Evolutionary conservation across 1,140 invertebrate species (phyloP), one percentile per base, ranked within the genome.

Genomic region (Lerema accius): DNA sequence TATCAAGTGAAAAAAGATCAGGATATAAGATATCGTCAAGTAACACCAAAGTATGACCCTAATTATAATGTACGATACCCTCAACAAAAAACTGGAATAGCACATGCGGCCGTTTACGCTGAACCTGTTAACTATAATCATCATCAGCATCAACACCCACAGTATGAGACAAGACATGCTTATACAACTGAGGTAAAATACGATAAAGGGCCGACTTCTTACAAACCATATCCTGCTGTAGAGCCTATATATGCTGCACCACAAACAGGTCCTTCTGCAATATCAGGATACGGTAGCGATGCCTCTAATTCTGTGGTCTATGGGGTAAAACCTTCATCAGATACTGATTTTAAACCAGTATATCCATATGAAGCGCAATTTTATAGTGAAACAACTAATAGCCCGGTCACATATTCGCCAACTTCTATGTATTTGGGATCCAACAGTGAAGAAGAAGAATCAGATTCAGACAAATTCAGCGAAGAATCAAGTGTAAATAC

Each of bases 401-500:
- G 69, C 40, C 80, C 90, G 4, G 68, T 76, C 0, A 84, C 84
- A 9, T 90, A 91, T 76, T 64, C 80, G 7, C 81, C 86, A 10
- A 90, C 88, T 46, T 90, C 91, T 13, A 79, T 92, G 78, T 89
- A 91, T 63, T 77, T 92, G 48, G 89, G 88, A 7, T 84, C 81
- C 10, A 90, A 92, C 65, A 82, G 82, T 68, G 82, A 91, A 10
- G 67, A 74, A 7, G 84, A 85, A 43, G 73, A 89, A n/a, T 65
- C 73, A 42, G 76, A 78, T 35, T 61, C 80, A 35, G 79, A 83
- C 42, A 81, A 81, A 67, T 88, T 81, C 65, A 56, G 67, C 32
- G 85, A 87, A 37, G 76, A 84, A 59, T 75, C 69, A 35, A 78
- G 65, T 45, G 68, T 50, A 14, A 68, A 76, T 55, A 61, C 55